Conservation (phyloP, 2,797 vertebrate species). For the Catharus ustulatus region DNA sequence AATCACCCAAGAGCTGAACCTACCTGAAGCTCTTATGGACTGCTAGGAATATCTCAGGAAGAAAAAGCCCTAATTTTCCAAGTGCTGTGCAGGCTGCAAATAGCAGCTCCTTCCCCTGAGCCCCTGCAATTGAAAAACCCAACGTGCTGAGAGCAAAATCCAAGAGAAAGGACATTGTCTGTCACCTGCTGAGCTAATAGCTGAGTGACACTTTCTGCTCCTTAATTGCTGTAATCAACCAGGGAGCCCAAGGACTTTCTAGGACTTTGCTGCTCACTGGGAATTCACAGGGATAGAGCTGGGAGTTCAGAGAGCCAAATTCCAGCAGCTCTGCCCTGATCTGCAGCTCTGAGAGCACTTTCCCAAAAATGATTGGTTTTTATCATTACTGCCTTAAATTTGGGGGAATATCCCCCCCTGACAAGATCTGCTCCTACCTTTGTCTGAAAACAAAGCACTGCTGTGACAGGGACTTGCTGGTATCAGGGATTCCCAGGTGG, state of each 20-base stretch:
- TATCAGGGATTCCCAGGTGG: neutral
- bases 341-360: neutral
- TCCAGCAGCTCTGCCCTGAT: neutral
- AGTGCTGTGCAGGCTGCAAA: neutral
- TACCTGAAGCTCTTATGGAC: neutral
- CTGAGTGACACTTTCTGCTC: neutral
- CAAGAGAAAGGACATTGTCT: neutral
- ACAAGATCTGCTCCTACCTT: neutral
- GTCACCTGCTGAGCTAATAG: neutral
- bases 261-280: neutral
- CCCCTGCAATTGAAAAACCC: neutral
- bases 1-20: neutral
- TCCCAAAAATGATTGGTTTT: neutral
- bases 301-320: neutral
- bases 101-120: neutral
- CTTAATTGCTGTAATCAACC: neutral
- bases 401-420: too few species aligned
- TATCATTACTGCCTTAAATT: neutral
- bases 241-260: neutral
- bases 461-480: neutral
- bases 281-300: neutral
- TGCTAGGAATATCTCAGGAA: neutral
- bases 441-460: neutral
- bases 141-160: neutral
- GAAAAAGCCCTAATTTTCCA: constrained; percentile 5